Base-by-base conservation (phyloP, 2,888 invertebrate genomes). In the Macrosoma leucophasiata region DNA sequence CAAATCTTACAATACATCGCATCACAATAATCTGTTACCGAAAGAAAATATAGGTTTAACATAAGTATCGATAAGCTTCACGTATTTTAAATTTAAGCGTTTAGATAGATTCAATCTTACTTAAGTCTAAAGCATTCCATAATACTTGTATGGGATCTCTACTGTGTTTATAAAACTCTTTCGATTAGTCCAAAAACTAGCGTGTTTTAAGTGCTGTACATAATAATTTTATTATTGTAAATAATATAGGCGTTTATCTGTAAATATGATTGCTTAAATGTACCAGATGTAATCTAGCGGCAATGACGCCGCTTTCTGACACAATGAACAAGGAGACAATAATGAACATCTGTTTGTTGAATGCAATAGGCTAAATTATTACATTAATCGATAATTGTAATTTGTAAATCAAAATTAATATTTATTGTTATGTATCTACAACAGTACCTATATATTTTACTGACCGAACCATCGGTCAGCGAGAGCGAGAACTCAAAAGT, bases 51-150 rank as follows among this genome's bases (percentile, higher is more conserved):
- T n/a, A 33, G 27, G 26, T 13, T 31, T 41, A 25, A 41, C 35
- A 39, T 38, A 26, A 41, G 19, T 39, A 32, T 27, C 24, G 26
- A 21, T 75, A 74, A 68, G 67, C 62, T 72, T 69, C 58, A 62
- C 48, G 62, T 71, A 69, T 63, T 62, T 48, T 62, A 63, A 55
- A 41, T 31, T 37, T 70, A 74, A 66, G 62, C 62, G 58, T 63
- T 66, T 77, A 78, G 76, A 70, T 78, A 81, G 77, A 70, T 73
- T 61, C 58, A 77, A 76, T 79, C 71, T 74, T 69, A 73, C 55
- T 63, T 81, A 76, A 81, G 74, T 68, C 68, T 52, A 59, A 81
- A 77, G 70, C 82, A 82, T 82, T 82, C 82, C 82, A 72, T 79
- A 71, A 61, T 69, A 76, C 72, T 78, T 62, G 50, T 74, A 67